Evolutionary conservation across 2,797 vertebrate species (phyloP).

Genomic region (Etheostoma nigrum): DNA sequence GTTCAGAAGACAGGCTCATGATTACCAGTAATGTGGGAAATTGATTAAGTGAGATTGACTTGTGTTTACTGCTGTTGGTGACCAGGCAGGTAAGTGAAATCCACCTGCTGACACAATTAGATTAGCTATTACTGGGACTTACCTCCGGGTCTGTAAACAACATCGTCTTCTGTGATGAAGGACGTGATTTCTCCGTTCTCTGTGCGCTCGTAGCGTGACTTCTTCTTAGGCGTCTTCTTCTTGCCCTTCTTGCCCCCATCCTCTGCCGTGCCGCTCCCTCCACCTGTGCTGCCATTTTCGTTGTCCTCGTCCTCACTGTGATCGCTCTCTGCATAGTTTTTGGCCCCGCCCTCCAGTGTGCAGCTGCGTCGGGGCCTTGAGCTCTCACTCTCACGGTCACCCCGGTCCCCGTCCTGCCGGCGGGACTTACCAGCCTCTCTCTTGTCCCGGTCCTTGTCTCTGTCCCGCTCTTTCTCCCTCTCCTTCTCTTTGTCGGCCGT

Average conservation of each 20-base stretch:
- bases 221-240: constrained; percentile 98
- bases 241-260: constrained; percentile 95
- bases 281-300: constrained; percentile 87
- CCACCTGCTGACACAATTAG: background rate
- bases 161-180: constrained; percentile 96
- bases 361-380: constrained; percentile 95
- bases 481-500: constrained; percentile 99
- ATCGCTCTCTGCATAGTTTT: constrained; percentile 98
- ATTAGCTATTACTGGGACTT: constrained; percentile 59
- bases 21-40: background rate
- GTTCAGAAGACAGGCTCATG: background rate
- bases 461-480: constrained; percentile 93
- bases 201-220: constrained; percentile 95
- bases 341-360: constrained; percentile 96
- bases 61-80: background rate
- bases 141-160: constrained; percentile 98
- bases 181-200: constrained; percentile 98
- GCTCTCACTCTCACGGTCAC: constrained; percentile 91
- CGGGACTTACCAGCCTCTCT: constrained; percentile 90
- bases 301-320: constrained; percentile 98
- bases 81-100: background rate
- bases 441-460: constrained; percentile 95
- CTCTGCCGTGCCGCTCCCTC: constrained; percentile 90
- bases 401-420: constrained; percentile 89
- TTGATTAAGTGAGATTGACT: background rate